Evolutionary conservation across 2,888 invertebrate species (phyloP).

Genomic region (Philereme transversata): DNA sequence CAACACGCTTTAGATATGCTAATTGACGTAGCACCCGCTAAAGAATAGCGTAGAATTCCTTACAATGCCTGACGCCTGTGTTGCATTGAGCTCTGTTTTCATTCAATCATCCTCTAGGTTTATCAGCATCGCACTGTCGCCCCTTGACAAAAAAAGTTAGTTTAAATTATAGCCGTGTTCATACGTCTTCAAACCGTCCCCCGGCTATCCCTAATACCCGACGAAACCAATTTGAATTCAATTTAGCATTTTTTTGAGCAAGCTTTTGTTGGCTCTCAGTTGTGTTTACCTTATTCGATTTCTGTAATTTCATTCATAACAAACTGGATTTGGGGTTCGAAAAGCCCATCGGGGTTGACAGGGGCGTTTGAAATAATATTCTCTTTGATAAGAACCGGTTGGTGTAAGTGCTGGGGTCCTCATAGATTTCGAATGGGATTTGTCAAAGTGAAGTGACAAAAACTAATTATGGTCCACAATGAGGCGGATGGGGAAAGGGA

Average conservation of each 20-base stretch:
- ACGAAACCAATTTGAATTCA: conserved; percentile 84
- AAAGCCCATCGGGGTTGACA: conserved; percentile 81
- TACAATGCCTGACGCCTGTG: background rate
- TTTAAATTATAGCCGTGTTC: conserved; percentile 75
- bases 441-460: conserved; percentile 83
- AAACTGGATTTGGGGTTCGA: conserved; percentile 83
- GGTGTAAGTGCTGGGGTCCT: conserved; percentile 72
- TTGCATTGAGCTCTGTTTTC: conserved; percentile 53
- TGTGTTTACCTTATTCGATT: conserved; percentile 85
- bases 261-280: conserved; percentile 83
- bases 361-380: conserved; percentile 84
- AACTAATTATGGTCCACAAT: conserved; percentile 81
- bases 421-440: conserved; percentile 72
- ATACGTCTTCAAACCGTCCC: conserved; percentile 74
- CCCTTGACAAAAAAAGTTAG: conserved; percentile 74
- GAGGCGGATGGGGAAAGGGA: conserved; percentile 62
- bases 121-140: conserved; percentile 65
- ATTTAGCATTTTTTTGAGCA: conserved; percentile 82
- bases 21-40: conserved; percentile 12
- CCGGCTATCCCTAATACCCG: conserved; percentile 81
- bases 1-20: conserved; percentile 2
- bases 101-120: conserved; percentile 63
- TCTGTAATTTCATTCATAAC: conserved; percentile 85
- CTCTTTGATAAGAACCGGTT: conserved; percentile 82
- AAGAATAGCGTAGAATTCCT: conserved; percentile 4